Evolutionary conservation across 2,888 invertebrate genomes (phyloP), one percentile per base, ranked within the genome.

Genomic region (Seira sanloemensis): DNA sequence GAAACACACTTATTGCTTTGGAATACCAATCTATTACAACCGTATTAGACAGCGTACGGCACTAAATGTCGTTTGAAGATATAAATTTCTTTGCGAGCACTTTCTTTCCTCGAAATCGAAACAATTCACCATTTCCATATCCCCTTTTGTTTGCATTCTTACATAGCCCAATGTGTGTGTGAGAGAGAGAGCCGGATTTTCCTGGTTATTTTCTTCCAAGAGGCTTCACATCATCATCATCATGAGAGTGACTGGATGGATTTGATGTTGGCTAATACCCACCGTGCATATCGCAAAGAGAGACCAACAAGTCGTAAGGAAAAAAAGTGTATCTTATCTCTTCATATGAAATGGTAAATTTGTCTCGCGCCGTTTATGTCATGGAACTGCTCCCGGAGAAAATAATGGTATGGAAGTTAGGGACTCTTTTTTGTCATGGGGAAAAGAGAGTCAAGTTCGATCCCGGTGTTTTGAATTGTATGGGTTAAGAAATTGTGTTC

Each of bases 21-120:
- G 77, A 46, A 74, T 83, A 83, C 78, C 54, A 77, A 78, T 83
- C 68, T 54, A 83, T 83, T 83, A 83, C 46, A 68, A 26, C 71
- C 66, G 65, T 76, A 77, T 77, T 72, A 68, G 78, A 83, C 71
- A 75, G 65, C 71, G 71, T 71, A 73, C 27, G 74, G 71, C 54
- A 84, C 74, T 74, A 84, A 78, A 84, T 75, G 84, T 75, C 75
- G 69, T 78, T 75, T 24, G 12, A 54, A 74, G 74, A 50, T 69
- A 71, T 84, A 78, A 84, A 71, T 78, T 75, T 75, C 58, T 50
- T 78, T 18, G 62, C 26, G 75, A 7, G 23, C 67, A 67, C 27
- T 19, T 71, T 62, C 62, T 67, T 67, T 65, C 58, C 9, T 67
- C 50, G 62, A 62, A 23, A 16, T 23, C 4, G 62, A 50, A 50